A percentile compares a stretch with the other conserved stretches of the same genome.
phyloP scores from a whole-genome alignment of 1,140 invertebrate species.

The Brachionus asplanchnoidis region DNA sequence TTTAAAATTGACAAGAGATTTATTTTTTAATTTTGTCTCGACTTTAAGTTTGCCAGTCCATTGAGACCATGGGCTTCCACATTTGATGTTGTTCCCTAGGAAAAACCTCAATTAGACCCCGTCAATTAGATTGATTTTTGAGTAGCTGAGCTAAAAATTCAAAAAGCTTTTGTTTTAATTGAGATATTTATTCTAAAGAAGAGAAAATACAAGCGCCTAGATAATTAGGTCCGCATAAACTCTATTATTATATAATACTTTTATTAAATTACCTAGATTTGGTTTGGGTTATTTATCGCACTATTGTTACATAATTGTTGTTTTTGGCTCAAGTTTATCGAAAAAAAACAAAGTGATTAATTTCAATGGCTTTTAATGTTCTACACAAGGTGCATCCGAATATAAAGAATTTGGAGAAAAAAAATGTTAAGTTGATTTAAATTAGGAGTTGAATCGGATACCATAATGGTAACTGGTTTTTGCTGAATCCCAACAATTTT shows the following conservation, averaged over 20 bases:
- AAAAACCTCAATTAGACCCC: neutral
- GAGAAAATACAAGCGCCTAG: neutral
- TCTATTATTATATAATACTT: neutral
- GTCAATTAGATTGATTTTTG: neutral
- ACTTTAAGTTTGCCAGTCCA: neutral
- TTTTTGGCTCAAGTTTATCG: neutral
- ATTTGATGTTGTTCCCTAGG: neutral
- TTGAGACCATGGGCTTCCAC: neutral
- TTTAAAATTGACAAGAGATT: neutral
- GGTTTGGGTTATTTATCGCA: neutral
- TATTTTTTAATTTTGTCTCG: neutral
- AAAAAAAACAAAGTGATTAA: neutral
- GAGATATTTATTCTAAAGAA: neutral
- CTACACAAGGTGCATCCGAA: neutral
- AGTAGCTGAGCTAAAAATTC: neutral
- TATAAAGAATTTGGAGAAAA: neutral
- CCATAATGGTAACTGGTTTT: neutral
- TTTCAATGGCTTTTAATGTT: neutral
- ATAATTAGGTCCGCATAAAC: neutral
- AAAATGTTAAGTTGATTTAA: neutral
- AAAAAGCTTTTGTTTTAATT: neutral
- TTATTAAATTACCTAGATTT: neutral
- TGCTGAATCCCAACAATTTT: neutral
- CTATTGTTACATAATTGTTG: neutral
- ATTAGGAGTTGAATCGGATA: neutral